These are phyloP conservation scores for Brachyptera putata DNA, from an alignment of 2,888 invertebrate genomes.

Conservation along the genomic window DNA sequence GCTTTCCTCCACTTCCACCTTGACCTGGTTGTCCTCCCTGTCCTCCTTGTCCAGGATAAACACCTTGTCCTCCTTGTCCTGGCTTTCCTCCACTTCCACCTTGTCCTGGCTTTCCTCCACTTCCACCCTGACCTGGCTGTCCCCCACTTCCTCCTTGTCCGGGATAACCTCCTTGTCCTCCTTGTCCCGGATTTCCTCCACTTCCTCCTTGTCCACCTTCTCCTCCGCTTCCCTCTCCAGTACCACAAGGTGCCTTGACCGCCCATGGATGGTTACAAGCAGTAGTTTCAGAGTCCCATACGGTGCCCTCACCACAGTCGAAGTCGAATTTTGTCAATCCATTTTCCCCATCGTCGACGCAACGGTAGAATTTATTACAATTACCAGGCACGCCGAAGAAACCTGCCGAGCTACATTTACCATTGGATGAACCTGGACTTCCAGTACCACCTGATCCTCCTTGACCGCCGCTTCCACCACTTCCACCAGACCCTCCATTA, in stretches of 20 bases:
- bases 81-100: constrained; percentile 7
- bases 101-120: constrained; percentile 6
- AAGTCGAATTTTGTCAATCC: constrained; percentile 64
- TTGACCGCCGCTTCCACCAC: constrained; percentile 32
- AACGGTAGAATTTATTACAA: constrained; percentile 64
- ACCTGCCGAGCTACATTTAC: constrained; percentile 49
- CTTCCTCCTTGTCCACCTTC: constrained; percentile 6
- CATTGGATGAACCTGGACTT: constrained; percentile 35
- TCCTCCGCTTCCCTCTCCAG: constrained; percentile 22
- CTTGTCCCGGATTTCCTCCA: background rate
- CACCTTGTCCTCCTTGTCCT: constrained; percentile 22
- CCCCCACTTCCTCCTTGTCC: constrained; percentile 12
- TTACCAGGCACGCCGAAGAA: constrained; percentile 57
- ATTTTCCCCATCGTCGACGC: constrained; percentile 57
- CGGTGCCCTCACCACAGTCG: constrained; percentile 68
- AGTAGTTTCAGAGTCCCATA: constrained; percentile 65
- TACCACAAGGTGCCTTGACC: constrained; percentile 40
- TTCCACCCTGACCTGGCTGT: constrained; percentile 19
- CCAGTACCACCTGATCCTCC: constrained; percentile 30
- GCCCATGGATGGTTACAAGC: constrained; percentile 70
- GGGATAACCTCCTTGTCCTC: background rate
- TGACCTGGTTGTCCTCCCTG: constrained; percentile 31
- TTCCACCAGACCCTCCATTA: constrained; percentile 34
- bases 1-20: constrained; percentile 35
- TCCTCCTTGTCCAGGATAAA: constrained; percentile 28